Evolutionary conservation across 2,797 vertebrate genomes (phyloP).

Genomic region (Rhynchonycteris naso): DNA sequence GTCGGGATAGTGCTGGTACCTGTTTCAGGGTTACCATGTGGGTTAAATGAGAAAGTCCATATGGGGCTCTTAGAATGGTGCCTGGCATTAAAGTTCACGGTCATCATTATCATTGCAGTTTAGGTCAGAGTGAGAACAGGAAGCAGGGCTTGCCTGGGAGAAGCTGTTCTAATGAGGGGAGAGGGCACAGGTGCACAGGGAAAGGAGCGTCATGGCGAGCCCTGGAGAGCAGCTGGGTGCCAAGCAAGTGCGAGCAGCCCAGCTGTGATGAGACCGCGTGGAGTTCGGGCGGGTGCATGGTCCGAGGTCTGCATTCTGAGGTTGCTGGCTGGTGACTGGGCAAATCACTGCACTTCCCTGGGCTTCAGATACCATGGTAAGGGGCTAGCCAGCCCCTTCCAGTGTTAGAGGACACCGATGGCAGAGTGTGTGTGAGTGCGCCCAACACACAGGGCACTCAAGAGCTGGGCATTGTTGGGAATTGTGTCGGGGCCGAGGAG

Average conservation of each 20-base stretch:
- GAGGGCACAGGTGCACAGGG: neutral
- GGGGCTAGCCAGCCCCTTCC: neutral
- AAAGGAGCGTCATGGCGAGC: neutral
- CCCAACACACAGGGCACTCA: too few relatives aligned
- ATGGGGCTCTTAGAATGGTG: neutral
- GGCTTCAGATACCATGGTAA: neutral
- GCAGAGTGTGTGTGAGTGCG: neutral
- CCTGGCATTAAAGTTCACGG: fast-evolving
- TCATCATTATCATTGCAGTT: fast-evolving
- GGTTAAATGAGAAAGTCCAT: neutral
- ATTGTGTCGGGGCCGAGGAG: neutral
- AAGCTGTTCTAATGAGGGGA: neutral
- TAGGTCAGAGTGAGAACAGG: neutral
- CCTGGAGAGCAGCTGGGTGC: neutral
- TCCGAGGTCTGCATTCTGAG: neutral
- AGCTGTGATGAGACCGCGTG: fast-evolving
- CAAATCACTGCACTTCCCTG: neutral
- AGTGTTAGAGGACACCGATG: too few relatives aligned
- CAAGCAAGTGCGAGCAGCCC: fast-evolving
- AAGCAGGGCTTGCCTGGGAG: neutral
- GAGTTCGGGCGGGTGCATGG: too few relatives aligned
- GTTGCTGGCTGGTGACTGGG: neutral
- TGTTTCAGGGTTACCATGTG: neutral
- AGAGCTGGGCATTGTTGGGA: neutral
- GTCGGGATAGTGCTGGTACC: neutral